Percentiles rank a stretch among this genome's conserved stretches.
phyloP scores from a whole-genome alignment of 1,140 invertebrate genomes.

The Anadara kagoshimensis region DNA sequence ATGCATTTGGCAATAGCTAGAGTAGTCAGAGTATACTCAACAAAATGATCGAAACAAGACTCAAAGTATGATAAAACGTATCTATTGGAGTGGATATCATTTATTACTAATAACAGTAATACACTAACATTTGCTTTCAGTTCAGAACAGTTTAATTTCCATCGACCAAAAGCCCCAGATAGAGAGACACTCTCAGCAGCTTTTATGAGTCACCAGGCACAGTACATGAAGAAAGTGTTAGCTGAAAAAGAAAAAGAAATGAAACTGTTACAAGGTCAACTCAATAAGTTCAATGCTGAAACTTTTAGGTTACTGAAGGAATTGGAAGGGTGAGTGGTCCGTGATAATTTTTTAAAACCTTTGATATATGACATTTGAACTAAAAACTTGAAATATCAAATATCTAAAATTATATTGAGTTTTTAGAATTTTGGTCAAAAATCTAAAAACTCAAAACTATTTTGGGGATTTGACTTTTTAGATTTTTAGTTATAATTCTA shows the following conservation, averaged over 20 bases:
- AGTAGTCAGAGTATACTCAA: too few species aligned
- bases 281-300: constrained; percentile 14
- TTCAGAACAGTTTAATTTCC: constrained; percentile 12
- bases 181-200: background rate
- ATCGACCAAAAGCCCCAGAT: constrained; percentile 12
- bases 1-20: too few species aligned
- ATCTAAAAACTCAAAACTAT: too few species aligned
- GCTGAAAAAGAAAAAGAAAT: constrained; percentile 14
- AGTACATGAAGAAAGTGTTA: constrained; percentile 24
- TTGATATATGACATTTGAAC: background rate
- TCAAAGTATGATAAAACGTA: too few species aligned
- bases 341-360: background rate
- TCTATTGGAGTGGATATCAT: too few species aligned
- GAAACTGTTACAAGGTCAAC: constrained; percentile 2
- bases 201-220: constrained; percentile 19
- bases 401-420: background rate
- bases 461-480: background rate
- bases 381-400: too few species aligned
- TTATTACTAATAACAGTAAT: background rate
- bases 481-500: background rate
- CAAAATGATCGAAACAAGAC: too few species aligned
- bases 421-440: background rate
- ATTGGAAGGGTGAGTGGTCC: constrained; percentile 9
- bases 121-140: constrained; percentile 6
- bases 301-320: constrained; percentile 17